These are phyloP conservation scores for Todiramphus saurophagus DNA, from an alignment of 2,113 vertebrate genomes.

Conservation along the genomic window DNA sequence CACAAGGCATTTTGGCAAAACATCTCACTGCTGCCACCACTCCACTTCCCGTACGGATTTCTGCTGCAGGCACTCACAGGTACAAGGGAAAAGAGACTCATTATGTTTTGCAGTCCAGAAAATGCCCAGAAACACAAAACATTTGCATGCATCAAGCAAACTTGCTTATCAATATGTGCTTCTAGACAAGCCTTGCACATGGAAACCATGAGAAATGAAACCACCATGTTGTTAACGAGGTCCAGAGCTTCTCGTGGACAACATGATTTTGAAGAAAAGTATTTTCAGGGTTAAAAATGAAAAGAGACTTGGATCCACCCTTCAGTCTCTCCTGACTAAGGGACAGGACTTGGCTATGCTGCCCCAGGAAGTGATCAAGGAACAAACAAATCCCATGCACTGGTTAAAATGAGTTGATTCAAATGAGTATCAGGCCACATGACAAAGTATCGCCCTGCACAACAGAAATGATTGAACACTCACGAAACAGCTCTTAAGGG, in stretches of 20 bases:
- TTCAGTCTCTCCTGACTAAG: background rate
- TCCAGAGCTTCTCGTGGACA: background rate
- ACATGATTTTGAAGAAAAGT: background rate
- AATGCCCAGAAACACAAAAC: background rate
- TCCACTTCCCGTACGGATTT: background rate
- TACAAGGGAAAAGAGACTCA: background rate
- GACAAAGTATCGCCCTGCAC: background rate
- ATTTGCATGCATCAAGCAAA: background rate
- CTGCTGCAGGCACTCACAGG: rapidly evolving
- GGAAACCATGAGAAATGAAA: background rate
- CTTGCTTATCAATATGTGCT: background rate
- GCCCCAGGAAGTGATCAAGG: background rate
- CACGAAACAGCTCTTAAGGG: background rate
- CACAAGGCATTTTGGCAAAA: background rate
- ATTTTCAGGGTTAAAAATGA: background rate
- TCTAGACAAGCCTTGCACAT: background rate
- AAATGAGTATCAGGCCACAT: background rate
- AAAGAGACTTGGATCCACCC: background rate
- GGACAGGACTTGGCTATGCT: background rate
- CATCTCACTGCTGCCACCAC: background rate
- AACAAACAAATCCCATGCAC: background rate
- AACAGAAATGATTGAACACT: background rate
- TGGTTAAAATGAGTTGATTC: background rate
- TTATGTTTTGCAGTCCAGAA: background rate
- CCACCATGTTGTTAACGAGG: background rate